Base-by-base conservation (phyloP, 2,113 vertebrate species). In the Nerophis ophidion region DNA sequence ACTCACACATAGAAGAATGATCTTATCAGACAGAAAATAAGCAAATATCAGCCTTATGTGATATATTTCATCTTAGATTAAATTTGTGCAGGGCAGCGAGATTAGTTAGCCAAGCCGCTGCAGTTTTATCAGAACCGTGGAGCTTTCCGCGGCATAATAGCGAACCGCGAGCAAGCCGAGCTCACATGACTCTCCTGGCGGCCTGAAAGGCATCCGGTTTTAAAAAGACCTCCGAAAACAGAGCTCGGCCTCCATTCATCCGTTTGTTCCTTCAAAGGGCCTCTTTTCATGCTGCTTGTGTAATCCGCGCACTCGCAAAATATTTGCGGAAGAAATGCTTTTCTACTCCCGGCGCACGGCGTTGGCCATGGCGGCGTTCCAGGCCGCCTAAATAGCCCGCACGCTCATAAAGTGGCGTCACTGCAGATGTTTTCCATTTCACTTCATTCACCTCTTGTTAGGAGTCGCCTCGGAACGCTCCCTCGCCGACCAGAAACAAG, bases 241-340 rank as follows among this genome's bases (percentile, higher is more conserved):
- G 51, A 65, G 72, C 60, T 75, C 65, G 64, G 46, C 73, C 61
- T 84, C 74, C 65, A 66, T 74, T 79, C 68, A 73, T 72, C 17
- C 53, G 1, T 38, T 48, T 80, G 71, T 62, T 79, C 77, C 84
- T 82, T 60, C 82, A 69, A 49, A 54, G 57, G 53, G 75, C 58
- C 60, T 71, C 74, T 71, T 76, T 75, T 75, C 70, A 68, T 81
- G 75, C 77, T 68, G 61, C 73, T 84, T 83, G 79, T 80, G 79
- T 83, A 81, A 84, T 71, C 59, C 76, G 70, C 78, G 79, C 65
- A 38, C 62, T 58, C 14, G 63, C 54, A 70, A 44, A 62, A 81
- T 71, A 66, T 75, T 78, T 56, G 61, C 5, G 16, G 54, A 56
- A 11, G 61, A 72, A 68, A 66, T 67, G 14, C 15, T 15, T 48